These are phyloP conservation scores for Periparus ater DNA, from an alignment of 2,797 vertebrate genomes.

Conservation along the genomic window DNA sequence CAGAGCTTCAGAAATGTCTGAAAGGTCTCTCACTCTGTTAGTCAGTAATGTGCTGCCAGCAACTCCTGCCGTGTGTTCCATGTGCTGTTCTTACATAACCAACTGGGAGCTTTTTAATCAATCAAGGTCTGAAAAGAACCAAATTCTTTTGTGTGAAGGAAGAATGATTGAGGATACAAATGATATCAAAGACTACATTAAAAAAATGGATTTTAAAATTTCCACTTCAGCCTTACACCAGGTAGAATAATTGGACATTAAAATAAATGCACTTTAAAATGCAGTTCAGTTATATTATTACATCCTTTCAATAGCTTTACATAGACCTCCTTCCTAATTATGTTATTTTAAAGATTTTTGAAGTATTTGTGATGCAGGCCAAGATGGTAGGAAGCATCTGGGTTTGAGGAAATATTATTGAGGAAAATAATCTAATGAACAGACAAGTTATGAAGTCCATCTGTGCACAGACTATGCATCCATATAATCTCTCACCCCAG, in stretches of 20 bases:
- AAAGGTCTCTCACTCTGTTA: background rate
- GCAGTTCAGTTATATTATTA: background rate
- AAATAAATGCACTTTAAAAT: background rate
- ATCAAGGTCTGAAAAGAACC: background rate
- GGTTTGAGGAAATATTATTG: background rate
- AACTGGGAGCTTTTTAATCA: background rate
- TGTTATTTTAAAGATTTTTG: background rate
- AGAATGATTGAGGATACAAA: background rate
- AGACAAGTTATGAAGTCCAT: background rate
- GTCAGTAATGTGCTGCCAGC: constrained; percentile 6
- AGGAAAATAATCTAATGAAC: background rate
- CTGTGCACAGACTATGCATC: background rate
- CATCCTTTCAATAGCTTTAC: background rate
- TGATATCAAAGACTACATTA: background rate
- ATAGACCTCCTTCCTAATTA: background rate
- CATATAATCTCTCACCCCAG: background rate
- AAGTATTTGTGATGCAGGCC: background rate
- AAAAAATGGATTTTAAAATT: background rate
- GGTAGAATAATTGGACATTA: background rate
- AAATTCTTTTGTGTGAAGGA: background rate
- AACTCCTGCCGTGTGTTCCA: background rate
- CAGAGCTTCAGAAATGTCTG: background rate
- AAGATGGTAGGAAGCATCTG: background rate
- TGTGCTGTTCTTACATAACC: background rate
- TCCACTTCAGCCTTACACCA: background rate